Percentiles rank a stretch among this genome's conserved stretches.
phyloP scores from a whole-genome alignment of 64 coral and sea anemone species.

The Orbicella faveolata region DNA sequence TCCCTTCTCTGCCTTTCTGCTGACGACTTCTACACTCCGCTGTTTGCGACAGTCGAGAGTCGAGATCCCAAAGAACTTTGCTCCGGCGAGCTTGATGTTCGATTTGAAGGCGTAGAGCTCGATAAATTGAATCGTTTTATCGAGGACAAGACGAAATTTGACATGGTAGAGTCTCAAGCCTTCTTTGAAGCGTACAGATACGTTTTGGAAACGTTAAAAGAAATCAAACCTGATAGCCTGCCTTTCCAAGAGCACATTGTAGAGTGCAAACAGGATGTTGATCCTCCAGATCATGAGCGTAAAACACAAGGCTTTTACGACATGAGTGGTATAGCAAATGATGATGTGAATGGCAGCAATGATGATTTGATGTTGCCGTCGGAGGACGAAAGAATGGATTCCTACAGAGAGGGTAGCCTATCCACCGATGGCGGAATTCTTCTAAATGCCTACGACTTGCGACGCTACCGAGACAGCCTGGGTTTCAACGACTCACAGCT shows the following conservation, averaged over 20 bases:
- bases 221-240: conserved; percentile 11
- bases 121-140: conserved; percentile 22
- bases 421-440: neutral
- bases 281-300: conserved; percentile 19
- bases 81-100: conserved; percentile 61
- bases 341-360: neutral
- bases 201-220: conserved; percentile 58
- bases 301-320: neutral
- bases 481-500: conserved; percentile 45
- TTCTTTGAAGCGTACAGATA: conserved; percentile 69
- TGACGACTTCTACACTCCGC: conserved; percentile 61
- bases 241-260: conserved; percentile 52
- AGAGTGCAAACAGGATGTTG: neutral
- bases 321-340: neutral
- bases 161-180: conserved; percentile 51
- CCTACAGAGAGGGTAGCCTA: neutral
- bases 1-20: conserved; percentile 72
- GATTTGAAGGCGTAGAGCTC: conserved; percentile 57
- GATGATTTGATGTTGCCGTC: neutral
- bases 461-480: conserved; percentile 1
- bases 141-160: conserved; percentile 42
- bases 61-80: conserved; percentile 45
- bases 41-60: conserved; percentile 73
- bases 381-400: neutral
- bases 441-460: conserved; percentile 3